Percentiles rank a stretch among this genome's conserved stretches.
Evolutionary conservation across 2,113 vertebrate species (phyloP).

Genomic region (Tupaia chinensis): DNA sequence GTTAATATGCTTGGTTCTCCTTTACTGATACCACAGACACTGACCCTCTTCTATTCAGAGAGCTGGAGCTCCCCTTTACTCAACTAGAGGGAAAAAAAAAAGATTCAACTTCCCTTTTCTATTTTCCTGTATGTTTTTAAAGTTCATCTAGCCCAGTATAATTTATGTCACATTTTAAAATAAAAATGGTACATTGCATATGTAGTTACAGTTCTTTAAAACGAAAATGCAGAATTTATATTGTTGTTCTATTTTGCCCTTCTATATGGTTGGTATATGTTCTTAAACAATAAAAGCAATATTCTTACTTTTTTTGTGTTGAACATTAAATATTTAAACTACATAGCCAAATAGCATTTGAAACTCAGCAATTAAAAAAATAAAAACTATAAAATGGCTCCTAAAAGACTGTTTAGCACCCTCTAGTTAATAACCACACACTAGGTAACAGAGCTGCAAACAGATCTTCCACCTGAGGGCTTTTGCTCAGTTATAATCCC

Average conservation of each 20-base stretch:
- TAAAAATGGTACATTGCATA: not conserved
- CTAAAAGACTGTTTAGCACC: slow-evolving; percentile 47
- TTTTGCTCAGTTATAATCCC: not conserved
- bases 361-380: not conserved
- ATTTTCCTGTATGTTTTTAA: not conserved
- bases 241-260: not conserved
- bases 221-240: not conserved
- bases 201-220: slow-evolving; percentile 20
- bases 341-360: not conserved
- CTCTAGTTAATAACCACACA: not conserved
- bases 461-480: not conserved
- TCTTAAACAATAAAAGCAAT: slow-evolving; percentile 32
- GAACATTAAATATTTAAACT: slow-evolving; percentile 64
- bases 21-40: not conserved
- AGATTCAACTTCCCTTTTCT: not conserved
- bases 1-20: not conserved
- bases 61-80: not conserved
- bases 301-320: not conserved
- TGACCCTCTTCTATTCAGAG: not conserved
- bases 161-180: slow-evolving; percentile 36
- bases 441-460: slow-evolving; percentile 18
- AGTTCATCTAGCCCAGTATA: not conserved
- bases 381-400: not conserved
- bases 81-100: not conserved
- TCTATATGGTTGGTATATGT: not conserved